Percentiles rank a stretch among this genome's conserved stretches.
Evolutionary conservation across 2,113 vertebrate species (phyloP).

Genomic region (Cardinalis cardinalis): DNA sequence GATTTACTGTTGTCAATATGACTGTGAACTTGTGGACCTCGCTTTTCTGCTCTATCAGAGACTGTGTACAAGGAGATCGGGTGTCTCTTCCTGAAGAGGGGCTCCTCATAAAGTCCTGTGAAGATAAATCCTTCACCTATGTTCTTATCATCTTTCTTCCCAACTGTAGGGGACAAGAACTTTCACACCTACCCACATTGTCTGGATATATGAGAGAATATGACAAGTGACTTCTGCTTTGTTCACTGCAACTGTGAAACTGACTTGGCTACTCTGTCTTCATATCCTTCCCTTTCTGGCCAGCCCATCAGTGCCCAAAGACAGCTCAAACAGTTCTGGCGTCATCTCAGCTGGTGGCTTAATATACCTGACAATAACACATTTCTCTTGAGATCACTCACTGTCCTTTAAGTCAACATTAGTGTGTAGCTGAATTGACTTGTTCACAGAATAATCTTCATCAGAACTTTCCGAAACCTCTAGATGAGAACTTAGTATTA

Average conservation of each 20-base stretch:
- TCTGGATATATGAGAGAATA: constrained; percentile 32
- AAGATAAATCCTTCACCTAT: neutral
- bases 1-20: neutral
- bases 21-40: constrained; percentile 28
- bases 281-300: constrained; percentile 54
- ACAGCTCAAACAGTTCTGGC: constrained; percentile 77
- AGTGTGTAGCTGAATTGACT: neutral
- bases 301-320: constrained; percentile 76
- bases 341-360: constrained; percentile 80
- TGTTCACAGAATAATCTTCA: constrained; percentile 59
- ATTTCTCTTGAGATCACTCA: constrained; percentile 69
- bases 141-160: constrained; percentile 23
- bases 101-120: neutral
- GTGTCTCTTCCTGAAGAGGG: neutral
- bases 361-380: constrained; percentile 75
- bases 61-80: neutral
- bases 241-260: constrained; percentile 60
- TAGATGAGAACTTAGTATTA: constrained; percentile 52
- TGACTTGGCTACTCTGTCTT: constrained; percentile 68
- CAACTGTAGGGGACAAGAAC: neutral
- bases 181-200: constrained; percentile 18
- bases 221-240: constrained; percentile 53
- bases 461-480: constrained; percentile 76
- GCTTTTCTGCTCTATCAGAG: neutral
- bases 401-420: constrained; percentile 48